A percentile compares a stretch with the other conserved stretches of the same genome.
phyloP scores from a whole-genome alignment of 2,888 invertebrate genomes.

The Caenorhabditis drosophilae region DNA sequence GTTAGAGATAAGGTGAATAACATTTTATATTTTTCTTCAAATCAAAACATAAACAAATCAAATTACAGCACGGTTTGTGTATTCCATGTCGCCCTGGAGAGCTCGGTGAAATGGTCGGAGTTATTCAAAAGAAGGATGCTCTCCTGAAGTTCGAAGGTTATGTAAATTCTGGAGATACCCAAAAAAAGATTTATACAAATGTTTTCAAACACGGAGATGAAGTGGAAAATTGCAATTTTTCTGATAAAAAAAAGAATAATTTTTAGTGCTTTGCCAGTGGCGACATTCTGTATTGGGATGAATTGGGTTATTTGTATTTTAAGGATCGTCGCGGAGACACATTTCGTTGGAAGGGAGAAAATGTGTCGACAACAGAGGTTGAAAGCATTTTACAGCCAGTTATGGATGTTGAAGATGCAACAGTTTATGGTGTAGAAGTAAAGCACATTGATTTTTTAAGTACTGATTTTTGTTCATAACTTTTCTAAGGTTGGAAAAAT shows the following conservation, averaged over 20 bases:
- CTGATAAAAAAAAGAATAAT: neutral
- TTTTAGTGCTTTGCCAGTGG: slow-evolving; percentile 69
- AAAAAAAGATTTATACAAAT: slow-evolving; percentile 86
- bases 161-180: slow-evolving; percentile 82
- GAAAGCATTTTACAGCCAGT: slow-evolving; percentile 88
- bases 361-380: slow-evolving; percentile 92
- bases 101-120: slow-evolving; percentile 93
- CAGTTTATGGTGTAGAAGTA: slow-evolving; percentile 87
- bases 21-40: neutral
- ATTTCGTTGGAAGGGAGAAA: slow-evolving; percentile 64
- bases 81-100: slow-evolving; percentile 81
- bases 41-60: neutral
- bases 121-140: slow-evolving; percentile 86
- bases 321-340: slow-evolving; percentile 93
- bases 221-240: slow-evolving; percentile 74
- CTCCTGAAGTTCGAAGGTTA: slow-evolving; percentile 83
- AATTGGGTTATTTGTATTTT: slow-evolving; percentile 90
- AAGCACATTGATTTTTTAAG: no score
- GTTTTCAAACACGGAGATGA: slow-evolving; percentile 88
- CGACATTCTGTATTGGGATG: slow-evolving; percentile 87
- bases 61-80: slow-evolving; percentile 79
- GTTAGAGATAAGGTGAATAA: slow-evolving; percentile 76
- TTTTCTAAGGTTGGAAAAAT: slow-evolving; percentile 70
- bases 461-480: no score
- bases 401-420: slow-evolving; percentile 83